These are phyloP conservation scores for Torymus auratus DNA, from an alignment of 2,888 invertebrate species.

Conservation along the genomic window DNA sequence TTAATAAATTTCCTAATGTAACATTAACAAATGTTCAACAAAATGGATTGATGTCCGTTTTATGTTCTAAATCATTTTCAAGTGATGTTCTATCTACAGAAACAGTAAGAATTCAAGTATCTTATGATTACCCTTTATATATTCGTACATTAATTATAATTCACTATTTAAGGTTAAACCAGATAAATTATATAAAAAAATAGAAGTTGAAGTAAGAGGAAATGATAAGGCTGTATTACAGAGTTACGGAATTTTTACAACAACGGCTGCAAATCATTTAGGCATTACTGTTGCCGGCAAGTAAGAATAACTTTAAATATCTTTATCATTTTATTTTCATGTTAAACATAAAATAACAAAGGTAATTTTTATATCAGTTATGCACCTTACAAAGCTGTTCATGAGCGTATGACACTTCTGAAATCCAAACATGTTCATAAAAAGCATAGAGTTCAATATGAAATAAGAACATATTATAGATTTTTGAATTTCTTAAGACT, in stretches of 20 bases:
- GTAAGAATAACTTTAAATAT: slow-evolving; percentile 66
- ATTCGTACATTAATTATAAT: background rate
- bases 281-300: slow-evolving; percentile 85
- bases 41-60: background rate
- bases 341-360: slow-evolving; percentile 25
- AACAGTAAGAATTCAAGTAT: slow-evolving; percentile 31
- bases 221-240: slow-evolving; percentile 92
- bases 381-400: slow-evolving; percentile 84
- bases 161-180: slow-evolving; percentile 62
- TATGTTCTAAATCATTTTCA: slow-evolving; percentile 32
- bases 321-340: background rate
- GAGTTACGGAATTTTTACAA: slow-evolving; percentile 92
- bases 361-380: slow-evolving; percentile 80
- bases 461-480: slow-evolving; percentile 93
- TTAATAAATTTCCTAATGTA: slow-evolving; percentile 13
- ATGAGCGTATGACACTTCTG: slow-evolving; percentile 88
- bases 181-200: slow-evolving; percentile 88
- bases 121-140: slow-evolving; percentile 17
- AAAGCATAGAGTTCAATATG: slow-evolving; percentile 97
- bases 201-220: slow-evolving; percentile 91
- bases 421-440: slow-evolving; percentile 94
- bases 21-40: slow-evolving; percentile 2
- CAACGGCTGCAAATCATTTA: slow-evolving; percentile 88
- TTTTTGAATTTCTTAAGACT: slow-evolving; percentile 89
- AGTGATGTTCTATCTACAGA: slow-evolving; percentile 27